A percentile compares a stretch with the other conserved stretches of the same genome.
These are phyloP conservation scores for Aspiorhynchus laticeps DNA, from an alignment of 2,113 vertebrate species.

Conservation along the genomic window DNA sequence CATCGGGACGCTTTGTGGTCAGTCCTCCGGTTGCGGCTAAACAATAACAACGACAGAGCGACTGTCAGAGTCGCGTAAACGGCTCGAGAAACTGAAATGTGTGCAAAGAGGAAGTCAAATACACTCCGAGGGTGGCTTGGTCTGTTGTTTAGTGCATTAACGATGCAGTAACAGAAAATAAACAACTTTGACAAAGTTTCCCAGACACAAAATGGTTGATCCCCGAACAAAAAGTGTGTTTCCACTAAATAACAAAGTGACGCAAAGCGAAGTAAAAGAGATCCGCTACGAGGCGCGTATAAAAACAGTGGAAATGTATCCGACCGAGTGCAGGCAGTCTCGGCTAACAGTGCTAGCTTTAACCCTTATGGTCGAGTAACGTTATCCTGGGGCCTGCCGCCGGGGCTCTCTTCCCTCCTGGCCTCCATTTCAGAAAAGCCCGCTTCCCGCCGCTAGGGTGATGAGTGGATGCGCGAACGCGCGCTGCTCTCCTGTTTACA, in stretches of 20 bases:
- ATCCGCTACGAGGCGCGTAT: neutral
- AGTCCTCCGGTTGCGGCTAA: conserved; percentile 56
- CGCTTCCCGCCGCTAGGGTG: conserved; percentile 46
- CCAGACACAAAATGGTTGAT: neutral
- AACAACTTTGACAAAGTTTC: conserved; percentile 48
- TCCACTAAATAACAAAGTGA: neutral
- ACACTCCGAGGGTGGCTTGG: neutral
- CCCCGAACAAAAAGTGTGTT: neutral
- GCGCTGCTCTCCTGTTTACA: conserved; percentile 14
- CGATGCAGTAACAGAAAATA: neutral
- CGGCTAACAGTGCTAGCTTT: conserved; percentile 47
- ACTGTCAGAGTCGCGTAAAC: neutral
- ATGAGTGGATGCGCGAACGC: conserved; percentile 9
- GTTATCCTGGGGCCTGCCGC: conserved; percentile 58
- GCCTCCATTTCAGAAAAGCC: conserved; percentile 55
- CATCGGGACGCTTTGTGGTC: conserved; percentile 67
- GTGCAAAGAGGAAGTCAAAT: conserved; percentile 20
- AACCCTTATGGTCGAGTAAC: conserved; percentile 37
- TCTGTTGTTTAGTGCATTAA: neutral
- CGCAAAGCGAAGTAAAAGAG: neutral
- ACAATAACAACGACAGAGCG: conserved; percentile 6
- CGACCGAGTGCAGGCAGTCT: conserved; percentile 19
- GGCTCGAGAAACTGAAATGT: neutral
- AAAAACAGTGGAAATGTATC: conserved; percentile 29
- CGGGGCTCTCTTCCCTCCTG: conserved; percentile 36